phyloP scores from a whole-genome alignment of 2,113 vertebrate genomes.

The Otus sunia region DNA sequence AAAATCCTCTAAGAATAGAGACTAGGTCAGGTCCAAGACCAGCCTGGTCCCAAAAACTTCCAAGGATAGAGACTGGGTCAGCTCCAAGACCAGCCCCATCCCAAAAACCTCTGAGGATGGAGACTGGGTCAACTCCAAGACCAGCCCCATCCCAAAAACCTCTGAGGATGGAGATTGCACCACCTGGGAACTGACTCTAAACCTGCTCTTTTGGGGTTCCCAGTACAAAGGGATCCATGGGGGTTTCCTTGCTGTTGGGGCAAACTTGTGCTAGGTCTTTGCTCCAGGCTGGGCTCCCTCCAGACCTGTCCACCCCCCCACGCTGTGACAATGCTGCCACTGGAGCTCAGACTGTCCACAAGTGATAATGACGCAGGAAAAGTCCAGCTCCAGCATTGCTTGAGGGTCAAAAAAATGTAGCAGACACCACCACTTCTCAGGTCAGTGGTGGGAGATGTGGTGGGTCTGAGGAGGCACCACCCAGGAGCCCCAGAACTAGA shows the following conservation, averaged over 20 bases:
- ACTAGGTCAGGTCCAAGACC: background rate
- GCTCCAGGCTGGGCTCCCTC: background rate
- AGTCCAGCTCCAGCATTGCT: background rate
- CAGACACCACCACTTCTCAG: background rate
- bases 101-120: background rate
- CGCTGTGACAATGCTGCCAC: background rate
- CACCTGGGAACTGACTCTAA: background rate
- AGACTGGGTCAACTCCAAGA: background rate
- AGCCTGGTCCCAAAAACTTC: background rate
- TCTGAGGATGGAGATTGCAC: background rate
- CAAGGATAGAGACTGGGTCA: background rate
- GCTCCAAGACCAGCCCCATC: rapidly evolving
- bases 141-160: background rate
- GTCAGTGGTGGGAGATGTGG: background rate
- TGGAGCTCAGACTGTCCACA: background rate
- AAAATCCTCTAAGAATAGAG: background rate
- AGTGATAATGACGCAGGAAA: rapidly evolving
- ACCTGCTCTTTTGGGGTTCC: background rate
- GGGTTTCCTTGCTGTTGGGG: background rate
- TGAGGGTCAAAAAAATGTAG: rapidly evolving
- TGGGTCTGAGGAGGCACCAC: background rate
- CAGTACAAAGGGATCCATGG: background rate
- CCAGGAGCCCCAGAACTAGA: background rate
- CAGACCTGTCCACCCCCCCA: background rate
- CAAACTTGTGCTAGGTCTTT: background rate